Evolutionary conservation across 1,140 invertebrate species (phyloP), one percentile per base, ranked within the genome.

Genomic region (Goniozus legneri): DNA sequence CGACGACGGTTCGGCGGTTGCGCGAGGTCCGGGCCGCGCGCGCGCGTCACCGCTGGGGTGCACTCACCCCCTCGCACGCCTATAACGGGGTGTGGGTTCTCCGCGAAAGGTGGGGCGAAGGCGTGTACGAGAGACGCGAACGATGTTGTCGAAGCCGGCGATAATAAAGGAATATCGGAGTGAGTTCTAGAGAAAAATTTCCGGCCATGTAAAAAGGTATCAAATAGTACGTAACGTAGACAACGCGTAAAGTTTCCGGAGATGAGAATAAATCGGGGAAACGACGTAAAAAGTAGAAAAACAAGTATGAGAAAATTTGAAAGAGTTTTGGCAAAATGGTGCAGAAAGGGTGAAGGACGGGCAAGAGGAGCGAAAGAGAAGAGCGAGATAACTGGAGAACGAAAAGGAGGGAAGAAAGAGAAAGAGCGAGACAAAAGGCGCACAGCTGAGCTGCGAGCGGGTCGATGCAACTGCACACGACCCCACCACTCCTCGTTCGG

Each of bases 371-470:
- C 13, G 30, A 21, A 35, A 45, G 21, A 22, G 27, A 45, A 15
- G 10, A 13, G 30, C 15, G 35, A 35, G 32, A 47, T 52, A 49
- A 48, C n/a, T 2, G 21, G 22, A 18, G 33, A 44, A n/a, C n/a
- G n/a, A n/a, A 10, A 19, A 20, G 3, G 18, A 31, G 39, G 41
- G 46, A 47, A 39, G 10, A 56, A 50, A 51, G 38, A 37, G 12
- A 49, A 36, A 43, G 44, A 47, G 42, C 34, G 42, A 41, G 48
- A 31, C 37, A 34, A 24, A 41, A 52, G 57, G 55, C 57, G 62
- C 67, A 71, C 69, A 72, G 69, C 69, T 72, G 69, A 69, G 69
- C 54, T 58, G 54, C 53, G n/a, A n/a, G n/a, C n/a, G 58, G 64
- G 65, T 70, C 66, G 67, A 70, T 69, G 67, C 61, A 65, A 67